phyloP scores from a whole-genome alignment of 92 coral and sea anemone species.

The Porites divaricata region DNA sequence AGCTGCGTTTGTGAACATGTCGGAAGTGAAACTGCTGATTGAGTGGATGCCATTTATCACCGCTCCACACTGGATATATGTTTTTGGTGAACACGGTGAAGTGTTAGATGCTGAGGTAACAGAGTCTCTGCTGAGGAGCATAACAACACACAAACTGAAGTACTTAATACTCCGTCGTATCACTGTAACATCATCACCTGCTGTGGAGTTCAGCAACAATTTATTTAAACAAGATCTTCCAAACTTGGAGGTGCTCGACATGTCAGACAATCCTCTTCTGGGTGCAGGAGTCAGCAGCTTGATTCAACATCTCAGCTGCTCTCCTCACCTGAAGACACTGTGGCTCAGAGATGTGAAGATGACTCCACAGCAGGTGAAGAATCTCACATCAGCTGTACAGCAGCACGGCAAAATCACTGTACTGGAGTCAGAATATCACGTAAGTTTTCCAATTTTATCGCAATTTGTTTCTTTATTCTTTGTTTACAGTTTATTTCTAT shows the following conservation, averaged over 20 bases:
- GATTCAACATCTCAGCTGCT: neutral
- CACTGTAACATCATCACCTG: neutral
- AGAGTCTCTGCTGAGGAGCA: neutral
- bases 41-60: neutral
- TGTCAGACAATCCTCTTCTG: neutral
- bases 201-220: neutral
- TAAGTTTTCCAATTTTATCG: neutral
- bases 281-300: neutral
- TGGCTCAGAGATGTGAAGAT: neutral
- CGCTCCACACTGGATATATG: rapidly evolving
- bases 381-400: neutral
- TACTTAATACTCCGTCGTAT: neutral
- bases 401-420: neutral
- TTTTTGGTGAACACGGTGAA: neutral
- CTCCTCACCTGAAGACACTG: neutral
- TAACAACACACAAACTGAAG: conserved; percentile 1
- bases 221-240: neutral
- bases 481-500: neutral
- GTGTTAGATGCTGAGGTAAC: neutral
- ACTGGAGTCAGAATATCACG: neutral
- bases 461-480: neutral
- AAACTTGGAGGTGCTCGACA: neutral
- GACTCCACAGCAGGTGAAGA: neutral
- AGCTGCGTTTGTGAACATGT: neutral
- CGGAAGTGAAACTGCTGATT: neutral